Evolutionary conservation across 2,888 invertebrate species (phyloP).

Genomic region (Athripsodes cinereus): DNA sequence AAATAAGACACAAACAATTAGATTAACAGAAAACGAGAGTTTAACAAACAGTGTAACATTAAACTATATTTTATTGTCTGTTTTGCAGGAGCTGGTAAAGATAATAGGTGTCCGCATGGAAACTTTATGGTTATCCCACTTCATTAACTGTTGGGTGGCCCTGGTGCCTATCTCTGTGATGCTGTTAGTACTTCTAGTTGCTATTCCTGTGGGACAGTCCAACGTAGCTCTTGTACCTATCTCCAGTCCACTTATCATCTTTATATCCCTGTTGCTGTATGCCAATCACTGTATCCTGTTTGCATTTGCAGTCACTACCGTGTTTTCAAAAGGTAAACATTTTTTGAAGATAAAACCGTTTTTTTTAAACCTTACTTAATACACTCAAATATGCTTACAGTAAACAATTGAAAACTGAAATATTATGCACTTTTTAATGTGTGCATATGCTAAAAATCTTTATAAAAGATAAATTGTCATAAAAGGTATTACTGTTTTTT

Average conservation of each 20-base stretch:
- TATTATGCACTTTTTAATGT: too few relatives aligned
- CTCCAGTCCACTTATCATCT: slow-evolving; percentile 47
- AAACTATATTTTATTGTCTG: too few relatives aligned
- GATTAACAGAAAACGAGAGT: too few relatives aligned
- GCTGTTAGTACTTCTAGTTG: slow-evolving; percentile 39
- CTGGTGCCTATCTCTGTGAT: slow-evolving; percentile 46
- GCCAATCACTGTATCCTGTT: slow-evolving; percentile 52
- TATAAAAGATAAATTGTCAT: too few relatives aligned
- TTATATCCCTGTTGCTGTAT: slow-evolving; percentile 56
- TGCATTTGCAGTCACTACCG: slow-evolving; percentile 55
- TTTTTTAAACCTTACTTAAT: too few relatives aligned
- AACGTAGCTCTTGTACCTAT: slow-evolving; percentile 45
- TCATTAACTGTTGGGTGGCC: slow-evolving; percentile 54
- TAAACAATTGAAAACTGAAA: too few relatives aligned
- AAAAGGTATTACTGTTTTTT: too few relatives aligned
- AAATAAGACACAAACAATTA: too few relatives aligned
- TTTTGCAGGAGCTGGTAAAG: slow-evolving; percentile 65
- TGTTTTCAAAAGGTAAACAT: slow-evolving; percentile 55
- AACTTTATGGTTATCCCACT: slow-evolving; percentile 63
- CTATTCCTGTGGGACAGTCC: slow-evolving; percentile 12
- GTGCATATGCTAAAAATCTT: too few relatives aligned
- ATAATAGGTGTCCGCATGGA: slow-evolving; percentile 67
- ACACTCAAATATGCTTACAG: too few relatives aligned
- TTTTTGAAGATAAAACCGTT: too few relatives aligned
- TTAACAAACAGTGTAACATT: too few relatives aligned